Evolutionary conservation across 37 sponge, comb jelly and placozoan genomes (phyloP).

Genomic region (Amphimedon queenslandica): DNA sequence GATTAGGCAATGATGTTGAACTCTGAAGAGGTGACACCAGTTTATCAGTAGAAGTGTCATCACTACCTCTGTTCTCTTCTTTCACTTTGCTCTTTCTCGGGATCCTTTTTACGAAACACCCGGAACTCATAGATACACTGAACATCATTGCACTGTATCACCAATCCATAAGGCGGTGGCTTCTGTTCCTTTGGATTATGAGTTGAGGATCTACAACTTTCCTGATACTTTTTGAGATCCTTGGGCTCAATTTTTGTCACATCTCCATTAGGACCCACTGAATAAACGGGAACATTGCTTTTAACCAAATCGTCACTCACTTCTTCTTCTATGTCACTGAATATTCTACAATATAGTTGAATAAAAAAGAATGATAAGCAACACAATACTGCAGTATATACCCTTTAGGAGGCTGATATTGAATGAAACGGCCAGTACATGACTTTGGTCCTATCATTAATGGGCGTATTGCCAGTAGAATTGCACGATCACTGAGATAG

Average conservation of each 20-base stretch:
- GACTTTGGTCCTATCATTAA: slow-evolving; percentile 14
- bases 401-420: slow-evolving; percentile 16
- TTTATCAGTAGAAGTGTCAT: no score
- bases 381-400: neutral
- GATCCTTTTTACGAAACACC: slow-evolving; percentile 2
- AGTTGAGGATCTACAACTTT: neutral
- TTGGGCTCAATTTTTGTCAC: neutral
- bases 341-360: neutral
- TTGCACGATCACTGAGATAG: neutral
- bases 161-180: slow-evolving; percentile 1
- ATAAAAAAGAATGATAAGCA: neutral
- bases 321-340: neutral
- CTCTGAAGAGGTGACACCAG: no score
- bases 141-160: slow-evolving; percentile 7
- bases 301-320: neutral
- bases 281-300: neutral
- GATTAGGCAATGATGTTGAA: no score
- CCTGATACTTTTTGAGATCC: neutral
- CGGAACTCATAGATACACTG: slow-evolving; percentile 28
- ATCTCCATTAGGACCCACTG: neutral
- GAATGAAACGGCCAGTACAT: neutral
- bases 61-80: no score
- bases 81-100: no score
- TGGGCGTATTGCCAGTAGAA: slow-evolving; percentile 29
- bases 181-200: neutral